phyloP scores from a whole-genome alignment of 2,113 vertebrate species.

The Nothoprocta perdicaria region DNA sequence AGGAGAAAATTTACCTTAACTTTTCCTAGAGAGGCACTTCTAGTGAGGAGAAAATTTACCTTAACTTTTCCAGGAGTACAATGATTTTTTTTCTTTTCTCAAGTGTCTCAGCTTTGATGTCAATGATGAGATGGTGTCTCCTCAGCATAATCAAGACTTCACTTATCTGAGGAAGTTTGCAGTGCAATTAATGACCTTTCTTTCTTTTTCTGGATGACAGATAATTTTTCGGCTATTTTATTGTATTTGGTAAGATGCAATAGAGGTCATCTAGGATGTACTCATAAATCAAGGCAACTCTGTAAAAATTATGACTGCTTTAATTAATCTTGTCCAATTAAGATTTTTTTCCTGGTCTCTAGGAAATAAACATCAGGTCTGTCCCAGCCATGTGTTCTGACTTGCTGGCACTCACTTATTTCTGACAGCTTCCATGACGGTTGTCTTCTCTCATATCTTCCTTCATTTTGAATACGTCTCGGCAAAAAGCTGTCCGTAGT shows the following conservation, averaged over 20 bases:
- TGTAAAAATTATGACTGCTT: background rate
- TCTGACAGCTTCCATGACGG: background rate
- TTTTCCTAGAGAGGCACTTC: background rate
- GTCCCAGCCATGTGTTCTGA: background rate
- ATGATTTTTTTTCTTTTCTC: accelerated
- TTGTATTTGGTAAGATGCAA: background rate
- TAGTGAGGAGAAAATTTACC: background rate
- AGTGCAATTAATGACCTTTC: background rate
- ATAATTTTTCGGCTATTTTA: background rate
- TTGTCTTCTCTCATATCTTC: background rate
- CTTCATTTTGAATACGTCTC: background rate
- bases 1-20: background rate
- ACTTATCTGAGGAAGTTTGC: background rate
- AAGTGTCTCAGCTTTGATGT: background rate
- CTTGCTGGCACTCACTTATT: background rate
- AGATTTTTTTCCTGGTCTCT: background rate
- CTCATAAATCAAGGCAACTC: background rate
- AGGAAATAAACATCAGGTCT: background rate
- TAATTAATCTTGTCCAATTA: background rate
- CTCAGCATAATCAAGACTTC: background rate
- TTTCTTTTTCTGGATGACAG: background rate
- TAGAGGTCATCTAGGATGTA: background rate
- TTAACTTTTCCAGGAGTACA: background rate
- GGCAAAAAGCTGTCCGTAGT: background rate
- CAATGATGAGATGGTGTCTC: background rate